Conservation (phyloP, 2,888 invertebrate genomes). For the Drosophila paramelanica region DNA sequence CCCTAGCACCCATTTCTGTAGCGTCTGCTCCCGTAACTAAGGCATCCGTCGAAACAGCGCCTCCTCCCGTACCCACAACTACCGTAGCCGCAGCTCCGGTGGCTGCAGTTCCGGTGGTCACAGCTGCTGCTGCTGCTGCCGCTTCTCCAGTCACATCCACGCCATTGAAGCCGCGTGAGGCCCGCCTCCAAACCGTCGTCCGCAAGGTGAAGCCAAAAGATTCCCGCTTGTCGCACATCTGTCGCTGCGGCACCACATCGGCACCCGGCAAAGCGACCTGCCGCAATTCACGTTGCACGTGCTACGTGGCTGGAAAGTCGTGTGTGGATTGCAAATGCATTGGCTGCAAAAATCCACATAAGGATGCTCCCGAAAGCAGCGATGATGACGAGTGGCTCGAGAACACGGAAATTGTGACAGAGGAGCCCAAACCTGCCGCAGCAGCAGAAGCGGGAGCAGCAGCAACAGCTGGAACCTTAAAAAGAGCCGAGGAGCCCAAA, state of each 20-base stretch:
- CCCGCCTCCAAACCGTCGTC: neutral
- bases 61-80: neutral
- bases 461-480: constrained; percentile 12
- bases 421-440: neutral
- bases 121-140: neutral
- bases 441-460: neutral
- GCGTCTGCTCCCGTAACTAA: neutral
- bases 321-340: constrained; percentile 96
- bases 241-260: constrained; percentile 95
- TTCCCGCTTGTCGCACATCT: constrained; percentile 87
- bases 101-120: neutral
- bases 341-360: constrained; percentile 96
- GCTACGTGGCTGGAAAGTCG: constrained; percentile 95
- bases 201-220: constrained; percentile 85
- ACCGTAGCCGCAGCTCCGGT: neutral
- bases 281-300: constrained; percentile 96
- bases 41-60: neutral
- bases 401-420: constrained; percentile 15
- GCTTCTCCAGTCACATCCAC: constrained; percentile 8
- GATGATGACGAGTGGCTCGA: constrained; percentile 3
- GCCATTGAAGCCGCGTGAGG: constrained; percentile 1
- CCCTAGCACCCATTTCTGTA: neutral
- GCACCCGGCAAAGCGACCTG: constrained; percentile 96
- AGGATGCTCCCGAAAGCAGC: constrained; percentile 90
- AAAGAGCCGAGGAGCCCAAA: neutral